phyloP scores from a whole-genome alignment of 2,888 invertebrate genomes.

The Copidosoma aretas region DNA sequence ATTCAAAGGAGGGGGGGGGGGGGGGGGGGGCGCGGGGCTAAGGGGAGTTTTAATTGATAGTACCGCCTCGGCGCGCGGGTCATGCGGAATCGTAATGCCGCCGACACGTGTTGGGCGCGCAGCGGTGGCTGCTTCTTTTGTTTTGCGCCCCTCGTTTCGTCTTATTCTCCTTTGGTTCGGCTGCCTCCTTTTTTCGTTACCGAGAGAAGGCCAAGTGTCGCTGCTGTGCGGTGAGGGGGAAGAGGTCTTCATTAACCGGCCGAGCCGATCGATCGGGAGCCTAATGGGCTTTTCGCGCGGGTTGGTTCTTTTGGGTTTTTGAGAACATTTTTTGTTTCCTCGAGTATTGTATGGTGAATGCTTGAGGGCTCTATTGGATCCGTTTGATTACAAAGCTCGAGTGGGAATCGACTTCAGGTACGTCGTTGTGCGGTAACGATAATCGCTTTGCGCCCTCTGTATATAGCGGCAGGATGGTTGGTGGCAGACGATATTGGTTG shows the following conservation, averaged over 20 bases:
- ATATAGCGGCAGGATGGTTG: too few relatives aligned
- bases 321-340: not conserved
- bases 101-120: conserved; percentile 51
- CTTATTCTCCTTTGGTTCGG: not conserved
- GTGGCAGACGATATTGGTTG: too few relatives aligned
- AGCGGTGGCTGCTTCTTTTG: not conserved
- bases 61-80: conserved; percentile 35
- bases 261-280: not conserved
- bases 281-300: not conserved
- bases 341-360: too few relatives aligned
- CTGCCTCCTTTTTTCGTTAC: not conserved
- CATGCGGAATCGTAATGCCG: conserved; percentile 55
- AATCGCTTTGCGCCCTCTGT: too few relatives aligned
- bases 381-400: too few relatives aligned
- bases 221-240: not conserved
- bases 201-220: too few relatives aligned
- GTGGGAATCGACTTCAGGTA: too few relatives aligned
- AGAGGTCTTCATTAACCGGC: conserved; percentile 22
- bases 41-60: conserved; percentile 60
- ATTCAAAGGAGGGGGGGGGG: conserved; percentile 48
- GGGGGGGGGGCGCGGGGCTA: conserved; percentile 45
- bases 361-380: too few relatives aligned
- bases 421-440: too few relatives aligned
- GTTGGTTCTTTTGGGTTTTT: not conserved
- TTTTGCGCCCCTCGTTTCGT: not conserved